Evolutionary conservation across 2,888 invertebrate species (phyloP).

Genomic region (Sipunculus nudus): DNA sequence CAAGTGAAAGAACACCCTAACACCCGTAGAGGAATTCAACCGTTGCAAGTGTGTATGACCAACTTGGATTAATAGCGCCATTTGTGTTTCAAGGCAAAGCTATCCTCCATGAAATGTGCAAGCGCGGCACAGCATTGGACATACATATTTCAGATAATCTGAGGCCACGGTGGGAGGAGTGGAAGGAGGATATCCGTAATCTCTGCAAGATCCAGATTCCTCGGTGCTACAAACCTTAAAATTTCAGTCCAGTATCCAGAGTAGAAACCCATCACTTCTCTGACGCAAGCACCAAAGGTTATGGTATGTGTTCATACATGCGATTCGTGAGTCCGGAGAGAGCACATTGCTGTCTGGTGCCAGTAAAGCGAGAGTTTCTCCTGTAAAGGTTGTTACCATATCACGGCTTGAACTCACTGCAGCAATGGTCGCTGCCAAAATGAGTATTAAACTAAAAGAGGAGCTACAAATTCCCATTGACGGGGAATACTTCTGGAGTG

Average conservation of each 20-base stretch:
- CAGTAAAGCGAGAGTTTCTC: slow-evolving; percentile 38
- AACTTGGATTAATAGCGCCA: slow-evolving; percentile 41
- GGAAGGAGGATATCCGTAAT: neutral
- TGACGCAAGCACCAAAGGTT: slow-evolving; percentile 36
- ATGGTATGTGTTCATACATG: slow-evolving; percentile 42
- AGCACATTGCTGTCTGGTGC: slow-evolving; percentile 35
- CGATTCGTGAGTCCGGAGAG: slow-evolving; percentile 15
- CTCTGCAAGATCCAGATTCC: neutral
- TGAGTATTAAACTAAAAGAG: neutral
- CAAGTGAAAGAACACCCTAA: slow-evolving; percentile 27
- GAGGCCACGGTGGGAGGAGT: slow-evolving; percentile 1
- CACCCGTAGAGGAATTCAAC: slow-evolving; percentile 35
- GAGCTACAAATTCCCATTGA: slow-evolving; percentile 12
- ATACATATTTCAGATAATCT: slow-evolving; percentile 18
- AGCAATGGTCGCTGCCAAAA: slow-evolving; percentile 18
- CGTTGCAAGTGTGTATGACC: slow-evolving; percentile 39
- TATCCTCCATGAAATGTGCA: slow-evolving; percentile 36
- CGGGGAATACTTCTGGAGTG: slow-evolving; percentile 16
- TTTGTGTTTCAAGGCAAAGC: slow-evolving; percentile 32
- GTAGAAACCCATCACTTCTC: slow-evolving; percentile 40
- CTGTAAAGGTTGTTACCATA: slow-evolving; percentile 34
- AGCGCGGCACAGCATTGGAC: slow-evolving; percentile 34
- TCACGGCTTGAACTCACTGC: slow-evolving; percentile 39
- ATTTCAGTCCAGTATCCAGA: slow-evolving; percentile 25
- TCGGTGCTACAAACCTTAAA: slow-evolving; percentile 25